A percentile compares a stretch with the other conserved stretches of the same genome.
Conservation (phyloP, 2,888 invertebrate genomes). For the Synergus laeviventris region DNA sequence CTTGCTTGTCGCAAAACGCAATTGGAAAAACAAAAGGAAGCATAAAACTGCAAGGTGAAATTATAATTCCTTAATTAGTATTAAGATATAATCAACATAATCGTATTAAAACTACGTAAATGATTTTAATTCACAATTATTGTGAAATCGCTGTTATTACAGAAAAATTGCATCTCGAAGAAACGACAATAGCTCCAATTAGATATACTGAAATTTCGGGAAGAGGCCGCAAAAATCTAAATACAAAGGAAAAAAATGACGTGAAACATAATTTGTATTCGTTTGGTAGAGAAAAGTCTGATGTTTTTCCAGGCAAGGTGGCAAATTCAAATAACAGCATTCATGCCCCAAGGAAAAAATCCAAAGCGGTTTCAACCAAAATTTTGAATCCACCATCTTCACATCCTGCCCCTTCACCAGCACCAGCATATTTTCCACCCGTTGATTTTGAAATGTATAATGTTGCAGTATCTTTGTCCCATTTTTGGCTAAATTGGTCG, state of each 20-base stretch:
- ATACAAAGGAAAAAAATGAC: constrained; percentile 49
- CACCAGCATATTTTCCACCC: constrained; percentile 59
- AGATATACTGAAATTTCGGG: constrained; percentile 49
- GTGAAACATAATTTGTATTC: constrained; percentile 54
- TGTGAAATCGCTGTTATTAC: constrained; percentile 12
- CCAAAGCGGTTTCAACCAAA: constrained; percentile 53
- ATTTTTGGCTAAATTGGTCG: background rate
- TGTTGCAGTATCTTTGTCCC: background rate
- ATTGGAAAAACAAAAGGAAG: constrained; percentile 89
- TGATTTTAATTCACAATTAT: background rate
- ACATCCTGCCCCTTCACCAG: constrained; percentile 57
- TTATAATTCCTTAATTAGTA: background rate
- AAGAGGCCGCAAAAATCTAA: constrained; percentile 46
- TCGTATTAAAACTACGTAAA: background rate
- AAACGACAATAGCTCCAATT: constrained; percentile 51
- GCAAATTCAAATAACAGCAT: constrained; percentile 46
- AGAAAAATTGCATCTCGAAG: constrained; percentile 59
- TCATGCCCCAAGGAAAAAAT: constrained; percentile 54
- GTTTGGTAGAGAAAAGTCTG: constrained; percentile 45
- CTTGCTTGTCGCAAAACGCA: constrained; percentile 89
- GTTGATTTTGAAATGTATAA: constrained; percentile 51
- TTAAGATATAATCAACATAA: background rate
- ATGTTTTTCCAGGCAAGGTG: constrained; percentile 11
- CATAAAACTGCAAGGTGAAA: constrained; percentile 87
- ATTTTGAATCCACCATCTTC: constrained; percentile 52